These are phyloP conservation scores for Dryadula phaetusa DNA, from an alignment of 2,888 invertebrate genomes.

Conservation along the genomic window DNA sequence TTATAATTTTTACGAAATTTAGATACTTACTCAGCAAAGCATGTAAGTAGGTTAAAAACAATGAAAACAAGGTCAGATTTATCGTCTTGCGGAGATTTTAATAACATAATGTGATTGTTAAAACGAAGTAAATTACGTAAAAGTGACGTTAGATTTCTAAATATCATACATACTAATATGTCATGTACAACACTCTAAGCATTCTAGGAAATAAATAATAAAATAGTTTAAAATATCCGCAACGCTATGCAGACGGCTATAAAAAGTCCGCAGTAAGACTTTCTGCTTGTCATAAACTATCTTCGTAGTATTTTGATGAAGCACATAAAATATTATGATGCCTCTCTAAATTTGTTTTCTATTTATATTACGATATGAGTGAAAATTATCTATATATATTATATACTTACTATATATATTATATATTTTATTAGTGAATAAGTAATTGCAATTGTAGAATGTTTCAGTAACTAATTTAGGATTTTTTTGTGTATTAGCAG, in stretches of 20 bases:
- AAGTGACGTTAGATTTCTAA: neutral
- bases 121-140: neutral
- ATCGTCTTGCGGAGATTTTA: neutral
- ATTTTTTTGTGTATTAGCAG: too few relatives aligned
- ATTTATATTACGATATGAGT: constrained; percentile 29
- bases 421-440: too few relatives aligned
- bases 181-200: neutral
- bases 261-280: constrained; percentile 32
- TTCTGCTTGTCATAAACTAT: constrained; percentile 40
- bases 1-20: neutral
- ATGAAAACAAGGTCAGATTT: neutral
- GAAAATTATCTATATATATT: constrained; percentile 1
- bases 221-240: constrained; percentile 24
- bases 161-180: neutral
- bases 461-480: too few relatives aligned
- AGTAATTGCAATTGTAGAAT: too few relatives aligned
- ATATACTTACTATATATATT: too few relatives aligned
- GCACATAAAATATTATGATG: constrained; percentile 68
- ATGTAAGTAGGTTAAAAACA: neutral
- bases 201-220: constrained; percentile 22
- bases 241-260: constrained; percentile 26
- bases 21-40: neutral
- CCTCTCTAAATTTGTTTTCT: constrained; percentile 59
- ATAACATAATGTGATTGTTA: neutral
- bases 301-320: constrained; percentile 41